Conservation (phyloP, 2,888 invertebrate species). For the Choreutis nemorana region DNA sequence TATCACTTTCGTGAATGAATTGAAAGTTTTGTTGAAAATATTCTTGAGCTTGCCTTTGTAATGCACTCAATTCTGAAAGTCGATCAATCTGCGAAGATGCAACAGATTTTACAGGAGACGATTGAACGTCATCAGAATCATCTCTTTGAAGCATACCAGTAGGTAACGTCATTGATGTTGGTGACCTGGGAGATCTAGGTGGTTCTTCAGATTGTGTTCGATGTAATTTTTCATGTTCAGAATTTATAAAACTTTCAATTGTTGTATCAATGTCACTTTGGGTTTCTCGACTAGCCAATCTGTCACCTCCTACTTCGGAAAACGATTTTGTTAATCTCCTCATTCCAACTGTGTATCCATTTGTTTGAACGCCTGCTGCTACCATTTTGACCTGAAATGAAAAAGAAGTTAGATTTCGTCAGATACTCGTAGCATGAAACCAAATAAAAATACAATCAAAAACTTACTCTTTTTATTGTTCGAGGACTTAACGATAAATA, state of each 20-base stretch:
- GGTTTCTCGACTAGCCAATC: conserved; percentile 35
- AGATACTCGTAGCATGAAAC: background rate
- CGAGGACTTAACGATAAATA: conserved; percentile 80
- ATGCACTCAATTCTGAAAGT: conserved; percentile 46
- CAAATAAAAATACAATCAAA: background rate
- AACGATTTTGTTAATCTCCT: conserved; percentile 84
- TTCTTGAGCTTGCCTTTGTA: conserved; percentile 54
- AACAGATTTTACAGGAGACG: conserved; percentile 48
- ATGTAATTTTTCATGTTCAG: conserved; percentile 79
- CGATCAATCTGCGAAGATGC: conserved; percentile 51
- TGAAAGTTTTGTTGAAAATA: conserved; percentile 63
- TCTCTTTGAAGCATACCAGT: conserved; percentile 53
- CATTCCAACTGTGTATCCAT: conserved; percentile 70
- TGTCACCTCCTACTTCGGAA: conserved; percentile 73
- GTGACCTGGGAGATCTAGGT: conserved; percentile 74
- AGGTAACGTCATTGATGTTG: conserved; percentile 52
- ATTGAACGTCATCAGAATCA: conserved; percentile 52
- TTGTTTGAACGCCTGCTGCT: conserved; percentile 90
- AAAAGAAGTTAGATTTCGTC: background rate
- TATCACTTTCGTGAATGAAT: conserved; percentile 60
- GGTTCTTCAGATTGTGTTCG: conserved; percentile 88
- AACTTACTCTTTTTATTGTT: conserved; percentile 77
- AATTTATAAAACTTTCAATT: conserved; percentile 44
- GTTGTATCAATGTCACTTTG: conserved; percentile 32
- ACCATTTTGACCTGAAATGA: conserved; percentile 80